A percentile compares a stretch with the other conserved stretches of the same genome.
Evolutionary conservation across 2,797 vertebrate species (phyloP).

Genomic region (Smutsia gigantea): DNA sequence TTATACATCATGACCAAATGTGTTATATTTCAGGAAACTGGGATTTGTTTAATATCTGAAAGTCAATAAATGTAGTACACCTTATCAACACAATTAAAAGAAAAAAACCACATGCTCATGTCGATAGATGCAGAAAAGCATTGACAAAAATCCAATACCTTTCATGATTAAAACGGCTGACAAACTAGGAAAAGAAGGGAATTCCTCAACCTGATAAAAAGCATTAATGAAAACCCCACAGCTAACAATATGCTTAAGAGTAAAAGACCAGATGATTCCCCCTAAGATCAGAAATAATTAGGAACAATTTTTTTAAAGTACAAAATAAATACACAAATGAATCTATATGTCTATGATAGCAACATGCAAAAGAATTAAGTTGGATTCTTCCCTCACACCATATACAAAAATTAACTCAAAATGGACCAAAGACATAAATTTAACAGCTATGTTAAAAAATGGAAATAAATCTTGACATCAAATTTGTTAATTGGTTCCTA

Average conservation of each 20-base stretch:
- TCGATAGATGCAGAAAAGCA: not conserved
- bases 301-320: no score
- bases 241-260: not conserved
- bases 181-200: not conserved
- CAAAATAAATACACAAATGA: no score
- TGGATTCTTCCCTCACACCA: not conserved
- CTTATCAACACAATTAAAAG: not conserved
- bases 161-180: slow-evolving; percentile 7
- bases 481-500: not conserved
- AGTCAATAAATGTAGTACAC: not conserved
- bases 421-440: not conserved
- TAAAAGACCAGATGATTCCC: no score
- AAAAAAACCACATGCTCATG: not conserved
- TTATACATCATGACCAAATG: not conserved
- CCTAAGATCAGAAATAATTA: no score
- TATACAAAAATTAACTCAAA: not conserved
- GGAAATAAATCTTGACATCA: not conserved
- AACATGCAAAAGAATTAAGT: not conserved
- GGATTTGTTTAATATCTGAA: not conserved
- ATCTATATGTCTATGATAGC: not conserved
- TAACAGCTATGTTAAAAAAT: not conserved
- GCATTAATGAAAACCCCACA: not conserved
- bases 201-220: not conserved
- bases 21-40: not conserved
- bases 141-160: not conserved